Evolutionary conservation across 2,888 invertebrate species (phyloP).

Genomic region (Mechanitis messenoides): DNA sequence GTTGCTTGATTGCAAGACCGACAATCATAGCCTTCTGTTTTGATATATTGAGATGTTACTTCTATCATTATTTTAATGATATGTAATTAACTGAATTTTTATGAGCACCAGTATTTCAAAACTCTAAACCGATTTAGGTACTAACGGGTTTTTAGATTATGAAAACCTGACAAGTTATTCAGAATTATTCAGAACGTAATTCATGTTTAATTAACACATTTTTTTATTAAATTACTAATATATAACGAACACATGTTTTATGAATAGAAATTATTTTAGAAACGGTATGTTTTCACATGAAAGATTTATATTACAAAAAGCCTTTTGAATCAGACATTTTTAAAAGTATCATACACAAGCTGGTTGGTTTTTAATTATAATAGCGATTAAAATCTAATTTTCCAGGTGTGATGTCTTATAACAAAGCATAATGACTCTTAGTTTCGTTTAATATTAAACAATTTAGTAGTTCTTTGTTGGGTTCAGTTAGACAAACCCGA

Average conservation of each 20-base stretch:
- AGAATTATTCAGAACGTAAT: no score
- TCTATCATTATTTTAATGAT: neutral
- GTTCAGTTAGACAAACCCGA: slow-evolving; percentile 56
- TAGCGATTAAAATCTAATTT: slow-evolving; percentile 57
- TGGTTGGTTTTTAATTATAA: slow-evolving; percentile 49
- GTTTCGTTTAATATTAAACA: slow-evolving; percentile 50
- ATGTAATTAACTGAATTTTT: neutral
- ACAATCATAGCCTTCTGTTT: neutral
- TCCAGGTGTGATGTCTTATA: slow-evolving; percentile 60
- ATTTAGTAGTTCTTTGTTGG: slow-evolving; percentile 66
- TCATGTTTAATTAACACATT: no score
- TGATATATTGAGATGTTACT: neutral
- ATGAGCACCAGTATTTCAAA: neutral
- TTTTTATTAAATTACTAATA: no score
- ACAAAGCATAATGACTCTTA: slow-evolving; percentile 68
- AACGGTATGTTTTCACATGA: no score
- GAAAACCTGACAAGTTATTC: no score
- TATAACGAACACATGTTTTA: no score
- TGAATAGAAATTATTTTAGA: no score
- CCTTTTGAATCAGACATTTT: neutral
- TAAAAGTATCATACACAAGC: slow-evolving; percentile 8
- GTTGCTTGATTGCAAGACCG: slow-evolving; percentile 25
- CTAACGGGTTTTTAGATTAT: no score
- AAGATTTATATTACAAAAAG: no score
- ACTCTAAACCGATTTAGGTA: no score